phyloP scores from a whole-genome alignment of 2,797 vertebrate species.

The Streptopelia turtur region DNA sequence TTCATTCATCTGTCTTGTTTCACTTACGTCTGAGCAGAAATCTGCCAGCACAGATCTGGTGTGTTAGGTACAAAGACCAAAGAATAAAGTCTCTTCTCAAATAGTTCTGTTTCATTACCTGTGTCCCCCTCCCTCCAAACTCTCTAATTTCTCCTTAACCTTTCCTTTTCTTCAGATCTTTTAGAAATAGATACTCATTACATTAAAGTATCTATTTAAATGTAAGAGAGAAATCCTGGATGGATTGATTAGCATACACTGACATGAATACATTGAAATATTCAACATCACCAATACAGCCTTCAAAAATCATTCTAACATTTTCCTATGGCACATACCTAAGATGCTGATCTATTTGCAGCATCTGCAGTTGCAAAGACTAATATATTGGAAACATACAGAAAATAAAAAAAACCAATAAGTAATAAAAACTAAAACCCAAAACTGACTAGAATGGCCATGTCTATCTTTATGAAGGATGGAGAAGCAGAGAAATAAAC shows the following conservation, averaged over 20 bases:
- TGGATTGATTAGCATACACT: neutral
- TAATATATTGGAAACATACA: neutral
- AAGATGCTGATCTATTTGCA: neutral
- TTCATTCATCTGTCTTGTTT: neutral
- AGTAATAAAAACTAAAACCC: neutral
- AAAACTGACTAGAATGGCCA: neutral
- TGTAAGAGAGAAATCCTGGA: neutral
- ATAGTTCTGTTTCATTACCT: neutral
- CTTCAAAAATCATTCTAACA: neutral
- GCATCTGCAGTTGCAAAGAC: neutral
- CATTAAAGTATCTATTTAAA: neutral
- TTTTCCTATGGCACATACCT: neutral
- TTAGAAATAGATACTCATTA: neutral
- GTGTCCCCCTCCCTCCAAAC: neutral
- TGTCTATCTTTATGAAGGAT: neutral
- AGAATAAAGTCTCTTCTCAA: neutral
- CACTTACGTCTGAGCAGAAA: neutral
- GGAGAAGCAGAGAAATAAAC: neutral
- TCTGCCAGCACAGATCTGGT: neutral
- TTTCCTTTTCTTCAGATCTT: neutral
- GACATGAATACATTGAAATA: neutral
- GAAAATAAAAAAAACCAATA: neutral
- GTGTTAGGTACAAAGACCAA: neutral
- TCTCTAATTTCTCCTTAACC: neutral
- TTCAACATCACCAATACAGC: neutral